Conservation (phyloP, 2,888 invertebrate species). For the Morpho helenor region DNA sequence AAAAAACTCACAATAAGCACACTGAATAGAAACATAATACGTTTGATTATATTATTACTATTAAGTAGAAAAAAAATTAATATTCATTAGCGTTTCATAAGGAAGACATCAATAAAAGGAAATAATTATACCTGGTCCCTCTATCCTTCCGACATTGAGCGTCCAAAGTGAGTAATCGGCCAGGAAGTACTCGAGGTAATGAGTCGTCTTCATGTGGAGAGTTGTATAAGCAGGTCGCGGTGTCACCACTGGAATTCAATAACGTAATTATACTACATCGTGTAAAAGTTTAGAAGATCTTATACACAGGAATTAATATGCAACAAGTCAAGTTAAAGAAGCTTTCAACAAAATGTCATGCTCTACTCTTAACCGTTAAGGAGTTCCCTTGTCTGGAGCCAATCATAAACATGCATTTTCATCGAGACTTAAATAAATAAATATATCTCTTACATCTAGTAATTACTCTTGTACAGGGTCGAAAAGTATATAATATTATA, state of each 20-base stretch:
- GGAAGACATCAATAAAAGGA: slow-evolving; percentile 3
- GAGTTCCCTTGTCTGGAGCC: no score
- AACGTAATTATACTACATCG: neutral
- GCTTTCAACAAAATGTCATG: no score
- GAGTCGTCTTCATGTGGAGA: slow-evolving; percentile 96
- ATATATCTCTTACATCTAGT: no score
- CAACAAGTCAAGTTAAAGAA: no score
- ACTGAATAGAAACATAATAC: neutral
- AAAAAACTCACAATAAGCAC: no score
- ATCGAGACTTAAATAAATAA: no score
- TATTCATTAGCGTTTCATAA: slow-evolving; percentile 1
- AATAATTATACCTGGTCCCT: slow-evolving; percentile 83
- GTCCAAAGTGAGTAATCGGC: slow-evolving; percentile 92
- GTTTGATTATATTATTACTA: neutral
- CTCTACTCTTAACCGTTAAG: no score
- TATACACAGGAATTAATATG: no score
- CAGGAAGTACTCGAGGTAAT: slow-evolving; percentile 91
- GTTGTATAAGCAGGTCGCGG: slow-evolving; percentile 95
- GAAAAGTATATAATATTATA: no score
- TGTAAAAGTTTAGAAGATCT: no score
- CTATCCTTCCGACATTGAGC: slow-evolving; percentile 96
- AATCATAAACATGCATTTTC: no score
- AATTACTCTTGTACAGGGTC: no score
- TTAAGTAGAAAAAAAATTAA: neutral
- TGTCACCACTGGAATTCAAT: slow-evolving; percentile 88